Conservation (phyloP, 2,888 invertebrate species). For the Eupithecia vulgata region DNA sequence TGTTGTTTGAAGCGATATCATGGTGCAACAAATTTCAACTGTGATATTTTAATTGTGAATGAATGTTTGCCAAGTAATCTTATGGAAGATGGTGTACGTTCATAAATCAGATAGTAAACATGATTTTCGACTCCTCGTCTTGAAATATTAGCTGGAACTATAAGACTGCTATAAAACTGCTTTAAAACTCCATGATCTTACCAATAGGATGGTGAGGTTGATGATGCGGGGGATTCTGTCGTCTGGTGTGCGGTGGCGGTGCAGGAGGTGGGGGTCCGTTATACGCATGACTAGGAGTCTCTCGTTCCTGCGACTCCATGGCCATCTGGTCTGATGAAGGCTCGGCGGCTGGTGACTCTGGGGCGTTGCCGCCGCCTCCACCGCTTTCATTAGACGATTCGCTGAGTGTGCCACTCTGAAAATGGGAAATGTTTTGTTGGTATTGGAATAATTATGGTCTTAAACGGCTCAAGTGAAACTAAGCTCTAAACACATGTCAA, state of each 20-base stretch:
- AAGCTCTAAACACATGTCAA: neutral
- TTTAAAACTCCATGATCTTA: conserved; percentile 48
- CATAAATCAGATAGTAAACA: neutral
- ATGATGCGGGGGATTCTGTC: conserved; percentile 87
- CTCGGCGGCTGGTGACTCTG: conserved; percentile 78
- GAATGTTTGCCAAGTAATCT: neutral
- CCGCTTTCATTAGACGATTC: conserved; percentile 80
- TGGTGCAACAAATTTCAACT: neutral
- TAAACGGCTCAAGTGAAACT: neutral
- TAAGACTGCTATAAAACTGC: neutral
- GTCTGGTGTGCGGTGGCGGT: conserved; percentile 89
- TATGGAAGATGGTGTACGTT: neutral
- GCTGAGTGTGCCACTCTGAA: conserved; percentile 73
- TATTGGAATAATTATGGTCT: neutral
- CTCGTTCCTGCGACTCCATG: conserved; percentile 88
- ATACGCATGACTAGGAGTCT: conserved; percentile 80
- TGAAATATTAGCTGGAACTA: neutral
- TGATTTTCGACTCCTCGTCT: no score
- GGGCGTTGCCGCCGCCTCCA: conserved; percentile 82
- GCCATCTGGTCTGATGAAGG: conserved; percentile 87
- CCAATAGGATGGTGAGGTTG: conserved; percentile 82
- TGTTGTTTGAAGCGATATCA: neutral
- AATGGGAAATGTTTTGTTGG: neutral
- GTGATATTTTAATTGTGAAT: neutral
- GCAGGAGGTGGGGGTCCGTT: conserved; percentile 82